phyloP scores from a whole-genome alignment of 2,113 vertebrate species.

The Chloebia gouldiae region DNA sequence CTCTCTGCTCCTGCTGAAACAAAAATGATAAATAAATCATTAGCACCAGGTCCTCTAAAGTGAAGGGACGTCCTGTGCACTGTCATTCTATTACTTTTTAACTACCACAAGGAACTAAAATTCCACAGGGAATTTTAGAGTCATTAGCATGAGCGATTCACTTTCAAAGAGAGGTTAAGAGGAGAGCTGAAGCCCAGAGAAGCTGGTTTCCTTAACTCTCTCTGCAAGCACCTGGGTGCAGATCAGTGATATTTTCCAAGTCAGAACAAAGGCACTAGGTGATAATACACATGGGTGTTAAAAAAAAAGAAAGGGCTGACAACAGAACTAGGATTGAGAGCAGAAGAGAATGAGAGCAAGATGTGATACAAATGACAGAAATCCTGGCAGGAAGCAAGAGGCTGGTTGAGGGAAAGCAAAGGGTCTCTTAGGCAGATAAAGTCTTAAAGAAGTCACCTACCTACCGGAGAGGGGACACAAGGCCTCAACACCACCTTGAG shows the following conservation, averaged over 20 bases:
- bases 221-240: background rate
- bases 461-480: background rate
- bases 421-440: background rate
- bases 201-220: background rate
- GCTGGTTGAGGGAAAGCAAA: background rate
- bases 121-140: background rate
- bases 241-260: background rate
- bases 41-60: background rate
- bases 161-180: background rate
- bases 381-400: background rate
- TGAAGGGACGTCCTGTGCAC: background rate
- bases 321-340: background rate
- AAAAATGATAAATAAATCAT: slow-evolving; percentile 6
- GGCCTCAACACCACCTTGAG: background rate
- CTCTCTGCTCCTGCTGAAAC: background rate
- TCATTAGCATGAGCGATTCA: background rate
- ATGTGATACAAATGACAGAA: background rate
- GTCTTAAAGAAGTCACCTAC: background rate
- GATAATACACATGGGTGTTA: background rate
- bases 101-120: background rate
- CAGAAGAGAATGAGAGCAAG: background rate
- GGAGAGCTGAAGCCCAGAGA: background rate
- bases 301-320: background rate
- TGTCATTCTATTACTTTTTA: background rate
- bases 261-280: background rate